Evolutionary conservation across 2,113 vertebrate species (phyloP), one percentile per base, ranked within the genome.

Genomic region (Taxidea taxus): DNA sequence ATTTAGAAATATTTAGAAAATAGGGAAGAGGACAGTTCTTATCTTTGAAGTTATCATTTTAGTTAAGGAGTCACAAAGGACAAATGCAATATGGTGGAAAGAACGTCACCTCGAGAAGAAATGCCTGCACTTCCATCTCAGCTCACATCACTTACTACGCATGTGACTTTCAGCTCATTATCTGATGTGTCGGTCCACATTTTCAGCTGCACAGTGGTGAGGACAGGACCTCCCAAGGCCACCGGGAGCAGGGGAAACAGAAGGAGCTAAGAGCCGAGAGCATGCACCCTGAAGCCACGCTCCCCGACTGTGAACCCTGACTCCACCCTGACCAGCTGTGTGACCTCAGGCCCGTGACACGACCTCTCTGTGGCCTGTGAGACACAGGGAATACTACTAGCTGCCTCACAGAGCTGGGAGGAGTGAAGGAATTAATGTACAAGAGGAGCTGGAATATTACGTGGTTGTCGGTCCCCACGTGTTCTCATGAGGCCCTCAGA

Each of bases 181-280:
- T 4, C 21, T 44, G 25, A 21, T 20, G 39, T 16, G 72, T 7
- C 0, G 2, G 83, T 42, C 27, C 7, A 11, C 0, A 4, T 11
- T 27, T 60, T 91, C 20, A 13, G 20, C 37, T 74, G 8, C 14
- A 18, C 60, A 7, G 2, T 1, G 64, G 18, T 21, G 49, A 12
- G 2, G 3, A 11, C 1, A 1, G 2, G 74, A 56, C 39, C 51
- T 77, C 90, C 20, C 51, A 2, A 34, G 58, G 56, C 13, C 42
- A 37, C 1, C 2, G 0, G 16, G 29, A 25, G n/a, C 18, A 31
- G 3, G 13, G 58, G 47, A 6, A n/a, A 82, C 11, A 29, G 14
- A 29, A 0, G 27, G 0, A 7, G 15, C 0, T 21, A 49, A 56
- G 56, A 70, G 62, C 8, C 6, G 1, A 34, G 0, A 72, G 64